phyloP scores from a whole-genome alignment of 2,797 vertebrate genomes.

The Poecilia wingei region DNA sequence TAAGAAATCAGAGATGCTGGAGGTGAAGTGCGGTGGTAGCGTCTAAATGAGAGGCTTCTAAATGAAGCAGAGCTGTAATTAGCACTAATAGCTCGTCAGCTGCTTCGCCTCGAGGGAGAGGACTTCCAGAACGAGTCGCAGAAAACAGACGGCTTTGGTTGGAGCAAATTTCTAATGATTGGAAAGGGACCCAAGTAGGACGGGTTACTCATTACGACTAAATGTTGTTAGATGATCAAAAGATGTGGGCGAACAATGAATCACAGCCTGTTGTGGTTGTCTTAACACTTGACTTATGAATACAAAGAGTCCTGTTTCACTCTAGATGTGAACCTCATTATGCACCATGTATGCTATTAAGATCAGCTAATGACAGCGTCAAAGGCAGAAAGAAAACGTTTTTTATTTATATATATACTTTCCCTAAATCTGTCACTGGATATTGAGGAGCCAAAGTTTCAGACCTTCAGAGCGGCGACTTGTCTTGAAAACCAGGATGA shows the following conservation, averaged over 20 bases:
- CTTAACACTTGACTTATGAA: slow-evolving; percentile 16
- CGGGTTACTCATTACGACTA: slow-evolving; percentile 64
- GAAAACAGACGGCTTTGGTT: slow-evolving; percentile 68
- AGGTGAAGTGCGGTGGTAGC: slow-evolving; percentile 69
- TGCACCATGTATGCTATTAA: slow-evolving; percentile 43
- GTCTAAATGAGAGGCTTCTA: slow-evolving; percentile 77
- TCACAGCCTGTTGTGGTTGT: slow-evolving; percentile 44
- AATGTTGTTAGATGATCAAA: slow-evolving; percentile 66
- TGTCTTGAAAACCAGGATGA: not conserved
- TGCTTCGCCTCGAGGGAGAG: slow-evolving; percentile 70
- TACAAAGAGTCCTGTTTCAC: slow-evolving; percentile 12
- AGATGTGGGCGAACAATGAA: slow-evolving; percentile 42
- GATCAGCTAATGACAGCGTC: slow-evolving; percentile 28
- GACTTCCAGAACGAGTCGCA: slow-evolving; percentile 61
- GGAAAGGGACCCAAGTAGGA: slow-evolving; percentile 58
- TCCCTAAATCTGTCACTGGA: not conserved
- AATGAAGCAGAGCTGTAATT: slow-evolving; percentile 82
- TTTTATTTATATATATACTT: not conserved
- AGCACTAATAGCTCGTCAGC: slow-evolving; percentile 78
- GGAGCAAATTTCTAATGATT: slow-evolving; percentile 75
- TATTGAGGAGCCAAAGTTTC: not conserved
- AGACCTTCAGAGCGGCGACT: not conserved
- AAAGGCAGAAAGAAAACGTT: slow-evolving; percentile 18
- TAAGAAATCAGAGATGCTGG: slow-evolving; percentile 57
- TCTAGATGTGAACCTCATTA: slow-evolving; percentile 35